These are phyloP conservation scores for Bucco capensis DNA, from an alignment of 2,113 vertebrate genomes.

Conservation along the genomic window DNA sequence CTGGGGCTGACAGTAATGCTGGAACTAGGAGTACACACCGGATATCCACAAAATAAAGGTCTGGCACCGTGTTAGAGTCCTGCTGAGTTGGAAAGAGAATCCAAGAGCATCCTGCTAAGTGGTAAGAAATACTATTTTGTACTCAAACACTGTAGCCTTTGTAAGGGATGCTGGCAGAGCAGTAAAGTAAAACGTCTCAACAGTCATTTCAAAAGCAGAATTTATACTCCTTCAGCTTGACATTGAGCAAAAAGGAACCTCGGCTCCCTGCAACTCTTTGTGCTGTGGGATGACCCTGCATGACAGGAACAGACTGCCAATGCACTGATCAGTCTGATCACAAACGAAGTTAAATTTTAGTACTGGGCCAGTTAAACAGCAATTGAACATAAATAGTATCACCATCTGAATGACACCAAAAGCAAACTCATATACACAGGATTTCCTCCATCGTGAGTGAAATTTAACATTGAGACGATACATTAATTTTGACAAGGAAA, in stretches of 20 bases:
- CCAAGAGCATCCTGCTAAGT: conserved; percentile 60
- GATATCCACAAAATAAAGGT: conserved; percentile 24
- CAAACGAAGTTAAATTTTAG: not conserved
- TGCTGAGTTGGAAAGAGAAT: conserved; percentile 27
- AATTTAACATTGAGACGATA: not conserved
- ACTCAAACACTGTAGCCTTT: conserved; percentile 51
- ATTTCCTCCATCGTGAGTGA: not conserved
- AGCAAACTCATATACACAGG: not conserved
- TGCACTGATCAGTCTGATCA: not conserved
- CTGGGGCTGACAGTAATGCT: not conserved
- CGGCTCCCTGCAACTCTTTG: not conserved
- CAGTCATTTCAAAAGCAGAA: conserved; percentile 56
- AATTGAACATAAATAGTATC: not conserved
- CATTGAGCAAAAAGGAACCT: not conserved
- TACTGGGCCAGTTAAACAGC: not conserved
- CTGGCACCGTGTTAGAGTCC: not conserved
- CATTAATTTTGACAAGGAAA: not conserved
- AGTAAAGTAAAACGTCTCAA: conserved; percentile 44
- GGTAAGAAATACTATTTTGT: conserved; percentile 54
- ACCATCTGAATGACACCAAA: not conserved
- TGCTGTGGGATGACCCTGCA: not conserved
- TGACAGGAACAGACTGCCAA: not conserved
- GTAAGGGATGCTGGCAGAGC: conserved; percentile 40
- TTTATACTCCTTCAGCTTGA: conserved; percentile 48
- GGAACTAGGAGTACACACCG: conserved; percentile 23